A percentile compares a stretch with the other conserved stretches of the same genome.
Evolutionary conservation across 1,140 invertebrate genomes (phyloP).

Genomic region (Leptoteleia sp.): DNA sequence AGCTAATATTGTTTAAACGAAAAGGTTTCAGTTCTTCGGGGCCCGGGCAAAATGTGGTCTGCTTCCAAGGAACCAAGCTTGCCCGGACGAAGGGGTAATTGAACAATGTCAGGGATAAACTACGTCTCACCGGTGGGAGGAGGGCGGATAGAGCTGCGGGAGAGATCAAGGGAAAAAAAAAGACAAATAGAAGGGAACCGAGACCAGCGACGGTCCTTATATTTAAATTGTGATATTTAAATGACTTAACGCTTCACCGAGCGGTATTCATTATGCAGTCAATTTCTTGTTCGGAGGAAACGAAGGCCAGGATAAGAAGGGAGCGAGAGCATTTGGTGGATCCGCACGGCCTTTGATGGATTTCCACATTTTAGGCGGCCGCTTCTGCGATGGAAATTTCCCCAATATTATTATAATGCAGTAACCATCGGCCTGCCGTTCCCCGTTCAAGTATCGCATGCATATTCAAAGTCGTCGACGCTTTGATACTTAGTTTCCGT

Average conservation of each 20-base stretch:
- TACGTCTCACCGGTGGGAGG: slow-evolving; percentile 9
- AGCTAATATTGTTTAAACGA: slow-evolving; percentile 40
- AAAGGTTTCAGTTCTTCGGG: slow-evolving; percentile 8
- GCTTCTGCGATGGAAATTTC: slow-evolving; percentile 67
- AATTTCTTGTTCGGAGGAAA: slow-evolving; percentile 62
- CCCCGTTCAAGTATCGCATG: slow-evolving; percentile 51
- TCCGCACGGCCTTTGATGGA: slow-evolving; percentile 57
- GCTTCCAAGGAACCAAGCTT: slow-evolving; percentile 2
- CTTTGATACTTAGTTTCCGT: too few species aligned
- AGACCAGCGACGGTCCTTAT: slow-evolving; percentile 37
- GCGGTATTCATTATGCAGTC: slow-evolving; percentile 66
- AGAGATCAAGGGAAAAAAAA: slow-evolving; percentile 28
- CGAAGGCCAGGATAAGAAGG: slow-evolving; percentile 44
- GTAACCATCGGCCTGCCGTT: slow-evolving; percentile 32
- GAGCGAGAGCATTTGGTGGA: slow-evolving; percentile 41
- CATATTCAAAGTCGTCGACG: slow-evolving; percentile 41
- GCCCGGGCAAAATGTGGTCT: neutral
- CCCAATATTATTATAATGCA: slow-evolving; percentile 65
- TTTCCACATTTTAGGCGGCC: slow-evolving; percentile 36
- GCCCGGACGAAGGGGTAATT: slow-evolving; percentile 46
- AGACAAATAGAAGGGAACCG: slow-evolving; percentile 51
- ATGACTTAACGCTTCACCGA: slow-evolving; percentile 65
- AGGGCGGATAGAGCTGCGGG: slow-evolving; percentile 15
- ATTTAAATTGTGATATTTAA: slow-evolving; percentile 68
- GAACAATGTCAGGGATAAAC: too few species aligned